Conservation (phyloP, 2,888 invertebrate species). For the Balanococcus diminutus region DNA sequence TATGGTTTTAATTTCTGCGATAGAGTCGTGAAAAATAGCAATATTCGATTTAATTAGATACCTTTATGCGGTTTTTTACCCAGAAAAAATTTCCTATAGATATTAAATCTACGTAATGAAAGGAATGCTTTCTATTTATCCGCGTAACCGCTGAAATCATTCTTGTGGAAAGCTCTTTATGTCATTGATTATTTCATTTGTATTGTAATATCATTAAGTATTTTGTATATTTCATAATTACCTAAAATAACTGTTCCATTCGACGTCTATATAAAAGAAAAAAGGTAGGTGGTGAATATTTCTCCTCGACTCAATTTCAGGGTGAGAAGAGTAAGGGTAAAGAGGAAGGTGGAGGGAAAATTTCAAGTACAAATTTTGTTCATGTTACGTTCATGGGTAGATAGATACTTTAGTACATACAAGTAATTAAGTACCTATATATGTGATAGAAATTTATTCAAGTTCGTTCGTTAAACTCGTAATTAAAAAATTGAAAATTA, state of each 20-base stretch:
- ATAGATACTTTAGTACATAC: too few relatives aligned
- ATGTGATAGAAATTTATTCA: too few relatives aligned
- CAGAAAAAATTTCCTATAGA: neutral
- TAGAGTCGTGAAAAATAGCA: neutral
- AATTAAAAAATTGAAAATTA: too few relatives aligned
- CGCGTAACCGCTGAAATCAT: neutral
- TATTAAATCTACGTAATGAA: neutral
- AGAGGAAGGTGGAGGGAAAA: neutral
- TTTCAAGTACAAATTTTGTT: neutral
- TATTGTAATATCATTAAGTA: neutral
- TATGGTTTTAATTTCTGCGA: too few relatives aligned
- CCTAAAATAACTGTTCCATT: neutral
- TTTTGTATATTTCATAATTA: too few relatives aligned
- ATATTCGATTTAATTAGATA: neutral
- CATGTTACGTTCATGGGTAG: too few relatives aligned
- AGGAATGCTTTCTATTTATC: neutral
- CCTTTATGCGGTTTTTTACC: neutral
- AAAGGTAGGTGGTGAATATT: too few relatives aligned
- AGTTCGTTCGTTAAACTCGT: too few relatives aligned
- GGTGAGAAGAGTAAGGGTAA: neutral
- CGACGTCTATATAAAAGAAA: neutral
- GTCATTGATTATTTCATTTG: constrained; percentile 3
- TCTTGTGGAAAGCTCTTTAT: neutral
- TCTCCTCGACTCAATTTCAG: too few relatives aligned
- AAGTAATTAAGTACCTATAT: too few relatives aligned